Percentiles rank a stretch among this genome's conserved stretches.
Conservation (phyloP, 2,113 vertebrate genomes). For the Amphilophus citrinellus region DNA sequence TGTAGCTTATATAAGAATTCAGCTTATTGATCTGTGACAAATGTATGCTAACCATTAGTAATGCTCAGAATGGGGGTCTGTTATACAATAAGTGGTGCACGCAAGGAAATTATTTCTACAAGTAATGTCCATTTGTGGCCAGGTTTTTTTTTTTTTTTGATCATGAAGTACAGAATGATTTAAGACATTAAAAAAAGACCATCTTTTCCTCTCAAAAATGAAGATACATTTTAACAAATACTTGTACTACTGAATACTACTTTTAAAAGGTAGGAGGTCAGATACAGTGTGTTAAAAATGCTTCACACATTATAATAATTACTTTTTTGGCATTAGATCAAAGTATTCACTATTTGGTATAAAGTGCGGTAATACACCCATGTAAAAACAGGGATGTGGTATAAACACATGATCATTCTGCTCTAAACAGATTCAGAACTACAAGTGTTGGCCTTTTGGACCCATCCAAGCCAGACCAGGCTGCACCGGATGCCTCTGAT, state of each 20-base stretch:
- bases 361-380: not conserved
- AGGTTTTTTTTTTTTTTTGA: accelerated
- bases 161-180: not conserved
- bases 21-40: not conserved
- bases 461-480: not conserved
- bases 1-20: not conserved
- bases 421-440: not conserved
- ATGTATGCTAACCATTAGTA: not conserved
- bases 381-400: not conserved
- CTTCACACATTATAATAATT: not conserved
- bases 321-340: not conserved
- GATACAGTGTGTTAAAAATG: not conserved
- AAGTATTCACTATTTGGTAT: not conserved
- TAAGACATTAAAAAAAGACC: not conserved
- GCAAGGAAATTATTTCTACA: not conserved
- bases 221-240: not conserved
- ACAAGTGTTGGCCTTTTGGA: not conserved
- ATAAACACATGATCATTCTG: not conserved
- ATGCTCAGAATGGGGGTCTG: not conserved
- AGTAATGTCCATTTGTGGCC: not conserved
- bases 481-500: not conserved
- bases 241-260: not conserved
- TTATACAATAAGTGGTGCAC: not conserved
- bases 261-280: not conserved
- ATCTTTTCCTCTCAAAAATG: accelerated